These are phyloP conservation scores for Trochalopteron elliotii DNA, from an alignment of 2,113 vertebrate species.

Conservation along the genomic window DNA sequence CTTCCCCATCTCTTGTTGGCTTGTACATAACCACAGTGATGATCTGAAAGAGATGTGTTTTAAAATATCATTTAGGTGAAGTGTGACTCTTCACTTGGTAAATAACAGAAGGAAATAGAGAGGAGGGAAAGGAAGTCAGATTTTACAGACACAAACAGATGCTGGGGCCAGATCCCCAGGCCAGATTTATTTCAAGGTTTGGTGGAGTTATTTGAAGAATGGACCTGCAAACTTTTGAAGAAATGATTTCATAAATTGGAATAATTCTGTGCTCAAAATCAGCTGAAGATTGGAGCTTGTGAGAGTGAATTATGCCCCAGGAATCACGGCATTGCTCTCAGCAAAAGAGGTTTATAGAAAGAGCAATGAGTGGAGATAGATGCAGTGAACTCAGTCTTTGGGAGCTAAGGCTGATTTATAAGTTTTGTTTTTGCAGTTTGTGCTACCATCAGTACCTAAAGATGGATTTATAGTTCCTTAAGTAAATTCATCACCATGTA, in stretches of 20 bases:
- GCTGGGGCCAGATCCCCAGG: background rate
- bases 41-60: background rate
- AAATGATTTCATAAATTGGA: background rate
- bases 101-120: background rate
- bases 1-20: background rate
- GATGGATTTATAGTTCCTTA: slow-evolving; percentile 57
- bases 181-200: background rate
- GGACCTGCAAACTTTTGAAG: background rate
- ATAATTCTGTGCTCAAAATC: background rate
- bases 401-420: slow-evolving; percentile 28
- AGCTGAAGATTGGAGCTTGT: background rate
- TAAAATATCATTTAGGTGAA: background rate
- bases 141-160: background rate
- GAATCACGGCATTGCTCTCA: slow-evolving; percentile 37
- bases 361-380: slow-evolving; percentile 62
- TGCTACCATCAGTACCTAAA: slow-evolving; percentile 8
- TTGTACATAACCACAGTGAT: background rate
- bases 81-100: background rate
- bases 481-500: slow-evolving; percentile 60
- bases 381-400: slow-evolving; percentile 54
- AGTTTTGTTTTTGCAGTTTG: slow-evolving; percentile 43
- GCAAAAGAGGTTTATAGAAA: slow-evolving; percentile 63
- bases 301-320: slow-evolving; percentile 44
- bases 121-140: background rate
- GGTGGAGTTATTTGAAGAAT: background rate